These are phyloP conservation scores for Manis javanica DNA, from an alignment of 2,797 vertebrate species.

Conservation along the genomic window DNA sequence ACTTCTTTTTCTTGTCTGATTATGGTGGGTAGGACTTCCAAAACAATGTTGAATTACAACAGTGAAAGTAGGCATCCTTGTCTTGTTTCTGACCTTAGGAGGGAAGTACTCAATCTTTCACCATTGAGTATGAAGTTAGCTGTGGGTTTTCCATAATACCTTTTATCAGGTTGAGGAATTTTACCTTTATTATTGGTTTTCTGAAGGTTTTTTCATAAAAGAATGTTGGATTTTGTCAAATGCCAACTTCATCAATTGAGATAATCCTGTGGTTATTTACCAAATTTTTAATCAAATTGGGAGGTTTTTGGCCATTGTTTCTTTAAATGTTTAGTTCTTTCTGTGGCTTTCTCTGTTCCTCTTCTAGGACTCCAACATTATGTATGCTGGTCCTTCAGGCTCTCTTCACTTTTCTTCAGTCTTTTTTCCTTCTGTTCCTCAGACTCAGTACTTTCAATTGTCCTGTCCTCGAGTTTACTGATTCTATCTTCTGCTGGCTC, in stretches of 20 bases:
- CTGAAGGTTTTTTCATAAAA: not conserved
- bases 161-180: not conserved
- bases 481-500: no score
- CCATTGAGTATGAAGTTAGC: not conserved
- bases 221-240: not conserved
- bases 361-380: no score
- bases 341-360: no score
- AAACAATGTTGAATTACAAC: not conserved
- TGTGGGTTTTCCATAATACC: not conserved
- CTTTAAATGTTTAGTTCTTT: no score
- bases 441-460: no score
- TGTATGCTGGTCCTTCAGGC: no score
- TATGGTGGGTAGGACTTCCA: not conserved
- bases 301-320: no score
- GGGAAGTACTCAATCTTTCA: not conserved
- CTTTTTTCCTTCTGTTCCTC: no score
- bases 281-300: not conserved
- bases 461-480: no score
- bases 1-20: not conserved
- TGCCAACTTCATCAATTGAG: not conserved
- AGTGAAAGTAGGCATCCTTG: not conserved
- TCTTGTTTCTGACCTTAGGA: not conserved
- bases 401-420: no score
- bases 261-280: not conserved
- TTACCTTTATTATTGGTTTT: not conserved